Percentiles rank a stretch among this genome's conserved stretches.
Evolutionary conservation across 2,797 vertebrate genomes (phyloP).

Genomic region (Neosalanx taihuensis): DNA sequence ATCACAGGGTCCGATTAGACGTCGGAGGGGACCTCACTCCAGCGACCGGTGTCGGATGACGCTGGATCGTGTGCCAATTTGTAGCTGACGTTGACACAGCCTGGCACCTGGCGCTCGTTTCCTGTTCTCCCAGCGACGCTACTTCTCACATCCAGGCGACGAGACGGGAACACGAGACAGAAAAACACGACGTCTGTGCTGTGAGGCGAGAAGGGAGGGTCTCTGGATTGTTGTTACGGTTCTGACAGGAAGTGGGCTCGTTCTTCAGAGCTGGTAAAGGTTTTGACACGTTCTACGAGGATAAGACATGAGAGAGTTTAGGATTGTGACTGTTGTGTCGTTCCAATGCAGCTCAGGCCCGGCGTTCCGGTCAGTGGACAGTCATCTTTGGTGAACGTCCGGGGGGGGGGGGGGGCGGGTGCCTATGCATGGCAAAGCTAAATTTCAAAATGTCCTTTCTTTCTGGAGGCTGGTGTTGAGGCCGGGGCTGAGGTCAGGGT

Average conservation of each 20-base stretch:
- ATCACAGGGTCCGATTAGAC: slow-evolving; percentile 29
- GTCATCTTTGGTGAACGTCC: background rate
- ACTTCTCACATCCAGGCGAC: background rate
- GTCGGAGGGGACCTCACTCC: slow-evolving; percentile 17
- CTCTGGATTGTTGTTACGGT: too few species aligned
- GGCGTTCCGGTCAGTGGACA: background rate
- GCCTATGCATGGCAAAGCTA: too few species aligned
- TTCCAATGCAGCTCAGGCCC: background rate
- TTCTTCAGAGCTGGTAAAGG: too few species aligned
- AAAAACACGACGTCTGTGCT: background rate
- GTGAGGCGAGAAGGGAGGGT: too few species aligned
- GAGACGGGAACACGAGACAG: background rate
- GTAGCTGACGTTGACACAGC: slow-evolving; percentile 9
- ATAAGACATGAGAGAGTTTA: background rate
- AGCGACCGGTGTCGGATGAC: slow-evolving; percentile 35
- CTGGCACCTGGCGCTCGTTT: slow-evolving; percentile 12
- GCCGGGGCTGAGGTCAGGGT: too few species aligned
- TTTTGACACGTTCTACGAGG: too few species aligned
- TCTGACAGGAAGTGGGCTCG: too few species aligned
- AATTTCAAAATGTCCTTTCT: too few species aligned
- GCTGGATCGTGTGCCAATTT: slow-evolving; percentile 27
- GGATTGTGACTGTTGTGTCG: background rate
- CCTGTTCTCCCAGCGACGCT: background rate
- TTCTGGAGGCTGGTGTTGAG: too few species aligned
- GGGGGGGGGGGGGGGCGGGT: too few species aligned